Percentiles rank a stretch among this genome's conserved stretches.
Conservation (phyloP, 2,797 vertebrate species). For the Delichon dasypus region DNA sequence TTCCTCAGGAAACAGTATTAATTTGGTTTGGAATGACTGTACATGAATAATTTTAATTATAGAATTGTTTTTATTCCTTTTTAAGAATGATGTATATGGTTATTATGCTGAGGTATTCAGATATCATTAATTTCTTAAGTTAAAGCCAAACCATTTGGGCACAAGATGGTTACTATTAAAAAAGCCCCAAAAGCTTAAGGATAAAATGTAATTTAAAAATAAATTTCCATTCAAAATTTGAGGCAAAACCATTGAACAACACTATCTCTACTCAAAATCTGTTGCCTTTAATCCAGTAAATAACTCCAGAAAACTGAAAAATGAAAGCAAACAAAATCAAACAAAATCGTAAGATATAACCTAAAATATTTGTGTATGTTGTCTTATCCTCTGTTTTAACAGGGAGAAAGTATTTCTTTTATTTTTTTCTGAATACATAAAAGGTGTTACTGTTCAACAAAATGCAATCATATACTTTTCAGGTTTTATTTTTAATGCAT, state of each 20-base stretch:
- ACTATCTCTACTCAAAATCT: conserved; percentile 13
- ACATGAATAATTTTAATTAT: not conserved
- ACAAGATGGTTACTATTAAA: not conserved
- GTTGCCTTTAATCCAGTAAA: conserved; percentile 51
- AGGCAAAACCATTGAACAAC: not conserved
- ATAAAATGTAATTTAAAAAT: conserved; percentile 25
- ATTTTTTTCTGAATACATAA: conserved; percentile 15
- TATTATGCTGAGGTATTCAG: not conserved
- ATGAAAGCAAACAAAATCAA: conserved; percentile 58
- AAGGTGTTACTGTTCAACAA: not conserved
- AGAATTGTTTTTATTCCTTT: not conserved
- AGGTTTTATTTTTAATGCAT: not conserved
- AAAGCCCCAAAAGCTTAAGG: not conserved
- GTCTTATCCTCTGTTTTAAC: conserved; percentile 25
- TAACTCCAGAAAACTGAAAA: conserved; percentile 57
- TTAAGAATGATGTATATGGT: not conserved
- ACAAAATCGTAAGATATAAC: conserved; percentile 33
- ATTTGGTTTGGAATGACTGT: not conserved
- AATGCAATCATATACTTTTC: conserved; percentile 12
- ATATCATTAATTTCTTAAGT: conserved; percentile 3
- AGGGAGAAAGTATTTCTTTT: not conserved
- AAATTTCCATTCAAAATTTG: conserved; percentile 43
- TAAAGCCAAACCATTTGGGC: not conserved
- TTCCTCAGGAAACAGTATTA: not conserved
- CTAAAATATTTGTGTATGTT: not conserved